Evolutionary conservation across 2,113 vertebrate species (phyloP), one percentile per base, ranked within the genome.

Genomic region (Fukomys damarensis): DNA sequence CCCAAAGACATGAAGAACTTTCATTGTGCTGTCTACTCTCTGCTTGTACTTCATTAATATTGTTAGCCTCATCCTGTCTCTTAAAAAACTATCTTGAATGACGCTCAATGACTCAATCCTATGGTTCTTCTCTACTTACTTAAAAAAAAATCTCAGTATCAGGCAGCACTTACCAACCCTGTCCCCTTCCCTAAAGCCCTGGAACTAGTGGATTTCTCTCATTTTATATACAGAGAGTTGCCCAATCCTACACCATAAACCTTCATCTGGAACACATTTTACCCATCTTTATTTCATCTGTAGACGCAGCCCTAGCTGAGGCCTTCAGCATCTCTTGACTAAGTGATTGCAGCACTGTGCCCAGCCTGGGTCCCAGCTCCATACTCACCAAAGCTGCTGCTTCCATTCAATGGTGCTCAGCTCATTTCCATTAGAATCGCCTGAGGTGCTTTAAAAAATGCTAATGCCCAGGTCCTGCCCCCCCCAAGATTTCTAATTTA

Each of bases 401-500:
- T 77, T 72, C 41, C 59, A 2, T 61, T 95, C 61, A 79, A 24
- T 86, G 28, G 41, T 76, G 41, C 3, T 46, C 20, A 56, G n/a
- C 6, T 54, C 26, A 9, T 95, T 93, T 96, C 77, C 56, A 61
- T 93, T 84, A 95, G 49, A 97, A 89, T 89, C 17, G 77, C 38
- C 35, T 58, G 70, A 76, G 72, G 9, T 63, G 30, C 26, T 93
- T 87, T 85, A 81, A 63, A 95, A 89, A 46, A 2, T 49, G 11
- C 54, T 85, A 81, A 87, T 89, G 11, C 20, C 32, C 32, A 80
- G 22, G 30, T 94, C 11, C 79, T 38, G 66, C 63, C 54, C 56
- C 54, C 56, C n/a, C 22, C 22, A 77, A 38, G 16, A 68, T 89
- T 95, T 97, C 49, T 72, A 35, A 81, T 54, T 88, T 82, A 89